Conservation (phyloP, 2,113 vertebrate genomes). For the Trichomycterus rosablanca region DNA sequence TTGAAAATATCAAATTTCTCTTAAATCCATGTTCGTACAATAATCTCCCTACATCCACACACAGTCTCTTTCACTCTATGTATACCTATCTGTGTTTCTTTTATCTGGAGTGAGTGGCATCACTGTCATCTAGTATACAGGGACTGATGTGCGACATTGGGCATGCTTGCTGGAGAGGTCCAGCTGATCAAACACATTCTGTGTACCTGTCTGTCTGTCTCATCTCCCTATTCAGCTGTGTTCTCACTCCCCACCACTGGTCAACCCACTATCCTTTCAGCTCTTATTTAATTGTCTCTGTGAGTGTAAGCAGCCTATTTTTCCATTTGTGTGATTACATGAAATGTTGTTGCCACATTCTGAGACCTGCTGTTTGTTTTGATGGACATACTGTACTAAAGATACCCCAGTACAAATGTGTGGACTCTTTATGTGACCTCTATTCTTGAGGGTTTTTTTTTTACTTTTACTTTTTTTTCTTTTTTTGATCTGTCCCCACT, state of each 20-base stretch:
- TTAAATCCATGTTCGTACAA: no score
- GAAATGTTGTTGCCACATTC: background rate
- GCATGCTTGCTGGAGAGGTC: slow-evolving; percentile 57
- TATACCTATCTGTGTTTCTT: slow-evolving; percentile 24
- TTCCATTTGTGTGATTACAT: background rate
- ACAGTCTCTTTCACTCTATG: background rate
- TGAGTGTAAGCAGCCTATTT: background rate
- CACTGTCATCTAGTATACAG: slow-evolving; percentile 51
- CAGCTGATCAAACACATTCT: slow-evolving; percentile 74
- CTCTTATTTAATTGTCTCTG: slow-evolving; percentile 4
- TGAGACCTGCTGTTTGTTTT: background rate
- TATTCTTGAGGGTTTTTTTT: no score
- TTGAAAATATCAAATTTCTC: no score
- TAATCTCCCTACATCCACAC: no score
- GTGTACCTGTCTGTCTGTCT: slow-evolving; percentile 61
- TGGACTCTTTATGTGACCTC: no score
- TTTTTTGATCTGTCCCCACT: slow-evolving; percentile 35
- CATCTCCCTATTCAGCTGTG: slow-evolving; percentile 64
- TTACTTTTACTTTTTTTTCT: slow-evolving; percentile 13
- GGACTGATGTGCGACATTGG: slow-evolving; percentile 57
- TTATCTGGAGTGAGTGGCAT: slow-evolving; percentile 24
- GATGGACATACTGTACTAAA: no score
- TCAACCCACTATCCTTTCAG: slow-evolving; percentile 55
- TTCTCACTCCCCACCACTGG: slow-evolving; percentile 56
- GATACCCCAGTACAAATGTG: no score